Base-by-base conservation (phyloP, 2,888 invertebrate species). In the Eupithecia centaureata region DNA sequence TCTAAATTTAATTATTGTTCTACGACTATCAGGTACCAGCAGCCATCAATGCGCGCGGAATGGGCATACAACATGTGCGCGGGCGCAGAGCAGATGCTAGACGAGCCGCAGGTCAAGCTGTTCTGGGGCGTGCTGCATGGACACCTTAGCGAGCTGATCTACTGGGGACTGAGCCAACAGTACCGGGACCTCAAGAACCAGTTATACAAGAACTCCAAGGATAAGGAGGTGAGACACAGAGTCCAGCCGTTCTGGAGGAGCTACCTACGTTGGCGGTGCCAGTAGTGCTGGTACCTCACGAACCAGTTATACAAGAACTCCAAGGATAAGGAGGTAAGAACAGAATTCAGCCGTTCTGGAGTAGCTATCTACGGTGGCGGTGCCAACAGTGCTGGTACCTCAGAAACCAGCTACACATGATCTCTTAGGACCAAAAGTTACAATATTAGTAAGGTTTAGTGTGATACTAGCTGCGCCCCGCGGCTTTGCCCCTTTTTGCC, bases 31-130 rank as follows among this genome's bases (percentile, higher is more conserved):
- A 93, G 93, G 73, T 94, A 94, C 77, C 91, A 91, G 58, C 93
- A 94, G 73, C 79, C 89, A 0, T 85, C 86, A 4, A 87, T 93
- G 28, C 90, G 94, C n/a, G 92, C 92, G 0, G 93, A 94, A 71
- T 94, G 93, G 93, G 91, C 93, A 8, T 94, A 94, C 84, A 94
- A 93, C 77, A 77, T 94, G 73, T 93, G 92, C 79, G 91, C 91
- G 0, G 89, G 92, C 57, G 92, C 88, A 0, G 92, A 92, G 70
- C 92, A 91, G 77, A 87, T 88, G 89, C 81, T 92, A 63, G 93
- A 94, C 76, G 93, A 94, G 79, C 89, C 90, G 8, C 89, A 88
- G 47, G 90, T 93, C 64, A 86, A 86, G 75, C 73, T 93, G 76
- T 93, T 93, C 83, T 92, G 93, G 91, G 92, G 91, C 1, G 90